Percentiles rank a stretch among this genome's conserved stretches.
Evolutionary conservation across 2,797 vertebrate species (phyloP).

Genomic region (Pelobates cultripes): DNA sequence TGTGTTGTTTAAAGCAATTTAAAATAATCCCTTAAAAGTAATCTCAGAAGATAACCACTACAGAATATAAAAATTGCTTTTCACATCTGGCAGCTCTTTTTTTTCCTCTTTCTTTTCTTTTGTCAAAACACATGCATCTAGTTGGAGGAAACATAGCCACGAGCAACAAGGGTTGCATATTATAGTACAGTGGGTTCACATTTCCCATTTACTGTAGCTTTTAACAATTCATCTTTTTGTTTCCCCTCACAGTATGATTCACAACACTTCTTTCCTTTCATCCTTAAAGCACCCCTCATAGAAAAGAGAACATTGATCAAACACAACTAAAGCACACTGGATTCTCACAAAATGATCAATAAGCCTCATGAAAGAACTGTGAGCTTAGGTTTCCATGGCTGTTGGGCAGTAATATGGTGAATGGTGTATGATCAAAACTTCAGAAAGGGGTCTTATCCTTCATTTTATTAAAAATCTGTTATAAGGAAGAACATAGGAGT

Average conservation of each 20-base stretch:
- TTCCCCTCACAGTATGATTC: slow-evolving; percentile 61
- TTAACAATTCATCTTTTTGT: slow-evolving; percentile 55
- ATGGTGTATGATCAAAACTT: slow-evolving; percentile 59
- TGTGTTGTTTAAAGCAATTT: too few species aligned
- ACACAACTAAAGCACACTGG: slow-evolving; percentile 68
- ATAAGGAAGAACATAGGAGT: slow-evolving; percentile 58
- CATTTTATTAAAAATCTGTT: slow-evolving; percentile 63
- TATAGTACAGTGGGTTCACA: slow-evolving; percentile 26
- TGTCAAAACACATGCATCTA: slow-evolving; percentile 25
- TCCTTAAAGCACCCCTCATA: slow-evolving; percentile 61
- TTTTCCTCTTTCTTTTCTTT: neutral
- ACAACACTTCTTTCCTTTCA: slow-evolving; percentile 60
- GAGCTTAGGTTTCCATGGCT: slow-evolving; percentile 66
- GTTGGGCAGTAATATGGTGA: slow-evolving; percentile 65
- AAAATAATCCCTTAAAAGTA: too few species aligned
- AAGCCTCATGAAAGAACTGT: slow-evolving; percentile 71
- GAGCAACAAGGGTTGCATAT: slow-evolving; percentile 31
- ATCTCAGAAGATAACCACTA: neutral
- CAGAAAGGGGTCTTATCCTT: slow-evolving; percentile 63
- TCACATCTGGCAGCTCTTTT: slow-evolving; percentile 28
- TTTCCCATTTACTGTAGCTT: slow-evolving; percentile 45
- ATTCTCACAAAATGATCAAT: slow-evolving; percentile 68
- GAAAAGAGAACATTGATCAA: slow-evolving; percentile 59
- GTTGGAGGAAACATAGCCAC: slow-evolving; percentile 25
- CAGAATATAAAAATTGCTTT: slow-evolving; percentile 18